Evolutionary conservation across 1,140 invertebrate genomes (phyloP), one percentile per base, ranked within the genome.

Genomic region (Tetramorium parvispinum): DNA sequence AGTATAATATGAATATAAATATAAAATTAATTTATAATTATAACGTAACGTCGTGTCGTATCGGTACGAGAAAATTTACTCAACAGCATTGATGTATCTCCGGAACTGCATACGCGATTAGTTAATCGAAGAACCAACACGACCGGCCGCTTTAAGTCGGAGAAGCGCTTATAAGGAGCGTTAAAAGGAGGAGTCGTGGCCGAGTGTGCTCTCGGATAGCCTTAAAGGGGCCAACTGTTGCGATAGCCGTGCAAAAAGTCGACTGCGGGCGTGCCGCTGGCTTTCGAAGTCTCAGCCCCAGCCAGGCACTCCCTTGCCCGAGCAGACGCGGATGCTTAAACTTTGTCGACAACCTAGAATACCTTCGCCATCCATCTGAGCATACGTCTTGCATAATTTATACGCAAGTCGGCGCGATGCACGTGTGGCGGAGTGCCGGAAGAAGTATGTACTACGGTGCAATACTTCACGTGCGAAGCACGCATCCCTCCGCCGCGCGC

Each of bases 191-290:
- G 68, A 83, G 81, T 88, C 73, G 77, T 63, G 76, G 88, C 85
- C 43, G 85, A 89, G 91, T 82, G 85, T 92, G 81, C 90, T 91
- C 65, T 85, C 59, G 78, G 85, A 89, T 89, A 82, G 87, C 85
- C 92, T 92, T 93, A 92, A 93, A 94, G 92, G 89, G 88, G 93
- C 92, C 92, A 94, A 93, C 93, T 94, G 93, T 94, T 94, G 92
- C 93, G 87, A 94, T 73, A 70, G 88, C 73, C 73, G 87, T 79
- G 85, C 89, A 93, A 93, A 93, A 93, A 92, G 88, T 91, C 89
- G 86, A 88, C 87, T 59, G 51, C 81, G 55, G 87, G 89, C 88
- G 70, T 90, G 87, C 83, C 82, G 88, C 79, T 85, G 71, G 89
- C 79, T 85, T 78, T 79, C 76, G 66, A 66, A 83, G 85, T 86